Percentiles rank a stretch among this genome's conserved stretches.
Conservation (phyloP, 2,113 vertebrate genomes). For the Thoracochromis brauschi region DNA sequence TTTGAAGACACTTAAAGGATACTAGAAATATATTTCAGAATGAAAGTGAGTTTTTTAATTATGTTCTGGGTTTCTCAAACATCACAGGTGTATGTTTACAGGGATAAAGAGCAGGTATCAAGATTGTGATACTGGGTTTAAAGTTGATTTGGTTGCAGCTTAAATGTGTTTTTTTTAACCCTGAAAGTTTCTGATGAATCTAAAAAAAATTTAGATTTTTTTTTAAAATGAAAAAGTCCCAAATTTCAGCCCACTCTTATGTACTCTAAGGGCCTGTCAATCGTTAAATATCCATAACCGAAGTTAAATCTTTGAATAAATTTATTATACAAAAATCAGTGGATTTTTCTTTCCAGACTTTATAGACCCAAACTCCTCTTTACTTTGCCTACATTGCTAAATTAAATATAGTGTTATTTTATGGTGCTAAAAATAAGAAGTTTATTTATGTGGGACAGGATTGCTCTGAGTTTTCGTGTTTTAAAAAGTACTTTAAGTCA, state of each 20-base stretch:
- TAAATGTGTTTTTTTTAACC: neutral
- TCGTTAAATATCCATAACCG: rapidly evolving
- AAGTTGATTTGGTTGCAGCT: neutral
- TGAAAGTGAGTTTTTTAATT: rapidly evolving
- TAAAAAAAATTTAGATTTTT: rapidly evolving
- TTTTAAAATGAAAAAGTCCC: rapidly evolving
- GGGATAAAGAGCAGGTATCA: rapidly evolving
- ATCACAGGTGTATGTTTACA: neutral
- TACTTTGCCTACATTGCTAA: neutral
- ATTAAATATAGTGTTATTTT: neutral
- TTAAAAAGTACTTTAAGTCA: neutral
- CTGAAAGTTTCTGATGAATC: neutral
- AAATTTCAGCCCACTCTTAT: neutral
- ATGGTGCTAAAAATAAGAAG: neutral
- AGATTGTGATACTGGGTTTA: neutral
- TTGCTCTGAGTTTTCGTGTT: rapidly evolving
- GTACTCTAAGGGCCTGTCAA: rapidly evolving
- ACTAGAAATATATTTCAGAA: neutral
- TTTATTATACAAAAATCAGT: neutral
- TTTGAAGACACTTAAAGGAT: rapidly evolving
- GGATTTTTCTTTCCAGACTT: neutral
- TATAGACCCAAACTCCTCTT: neutral
- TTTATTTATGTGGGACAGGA: neutral
- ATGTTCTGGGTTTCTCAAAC: neutral
- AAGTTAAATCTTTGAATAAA: neutral